Conservation (phyloP, 2,888 invertebrate species). For the Odontothrips loti region DNA sequence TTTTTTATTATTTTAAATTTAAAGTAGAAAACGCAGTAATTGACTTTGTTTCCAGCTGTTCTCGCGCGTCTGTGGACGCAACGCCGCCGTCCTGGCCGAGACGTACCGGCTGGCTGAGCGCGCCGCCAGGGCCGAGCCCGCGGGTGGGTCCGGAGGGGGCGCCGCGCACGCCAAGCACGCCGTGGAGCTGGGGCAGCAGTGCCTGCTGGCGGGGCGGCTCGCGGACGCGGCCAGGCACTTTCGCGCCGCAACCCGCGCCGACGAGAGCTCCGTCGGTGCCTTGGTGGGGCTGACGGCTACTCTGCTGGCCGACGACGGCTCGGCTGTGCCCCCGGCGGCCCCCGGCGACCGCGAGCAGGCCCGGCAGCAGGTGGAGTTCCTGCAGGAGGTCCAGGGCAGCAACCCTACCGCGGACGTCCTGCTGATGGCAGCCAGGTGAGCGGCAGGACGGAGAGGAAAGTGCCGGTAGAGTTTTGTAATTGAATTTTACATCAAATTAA, state of each 20-base stretch:
- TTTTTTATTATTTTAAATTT: neutral
- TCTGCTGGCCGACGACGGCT: constrained; percentile 69
- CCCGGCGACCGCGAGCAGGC: constrained; percentile 46
- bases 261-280: constrained; percentile 75
- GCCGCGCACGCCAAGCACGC: constrained; percentile 49
- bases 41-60: constrained; percentile 43
- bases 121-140: constrained; percentile 51
- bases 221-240: constrained; percentile 77
- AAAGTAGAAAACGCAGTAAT: neutral
- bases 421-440: constrained; percentile 58
- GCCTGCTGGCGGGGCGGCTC: constrained; percentile 64
- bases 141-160: constrained; percentile 56
- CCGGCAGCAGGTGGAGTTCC: constrained; percentile 78
- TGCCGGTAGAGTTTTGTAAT: no score
- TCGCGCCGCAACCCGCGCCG: constrained; percentile 74
- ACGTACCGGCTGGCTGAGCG: constrained; percentile 74
- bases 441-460: no score
- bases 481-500: no score
- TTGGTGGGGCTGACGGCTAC: constrained; percentile 78
- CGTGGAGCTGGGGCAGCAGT: constrained; percentile 76
- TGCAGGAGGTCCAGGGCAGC: constrained; percentile 73
- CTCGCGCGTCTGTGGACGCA: constrained; percentile 41
- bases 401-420: constrained; percentile 63
- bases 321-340: constrained; percentile 46
- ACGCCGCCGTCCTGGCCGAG: constrained; percentile 60